Evolutionary conservation across 2,797 vertebrate genomes (phyloP).

Genomic region (Peromyscus nudipes): DNA sequence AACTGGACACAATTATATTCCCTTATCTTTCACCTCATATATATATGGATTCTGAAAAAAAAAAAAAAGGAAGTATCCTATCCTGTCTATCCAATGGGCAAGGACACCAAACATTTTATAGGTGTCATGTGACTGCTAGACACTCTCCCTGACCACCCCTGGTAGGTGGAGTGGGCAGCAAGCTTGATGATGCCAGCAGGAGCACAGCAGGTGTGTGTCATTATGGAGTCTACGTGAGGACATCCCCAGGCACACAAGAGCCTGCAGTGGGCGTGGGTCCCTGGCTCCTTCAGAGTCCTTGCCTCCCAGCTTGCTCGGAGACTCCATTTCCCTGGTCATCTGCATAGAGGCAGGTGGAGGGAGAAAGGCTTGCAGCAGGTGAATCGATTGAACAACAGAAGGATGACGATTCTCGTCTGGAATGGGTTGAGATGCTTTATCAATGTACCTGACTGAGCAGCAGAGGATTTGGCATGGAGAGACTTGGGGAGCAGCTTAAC

Average conservation of each 20-base stretch:
- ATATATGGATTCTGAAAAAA: neutral
- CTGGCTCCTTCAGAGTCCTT: conserved; percentile 7
- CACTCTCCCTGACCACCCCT: neutral
- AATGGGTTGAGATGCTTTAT: conserved; percentile 66
- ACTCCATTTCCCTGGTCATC: conserved; percentile 51
- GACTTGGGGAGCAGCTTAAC: neutral
- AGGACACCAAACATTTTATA: neutral
- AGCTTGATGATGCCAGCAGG: neutral
- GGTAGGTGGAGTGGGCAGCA: neutral
- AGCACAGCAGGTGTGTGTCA: neutral
- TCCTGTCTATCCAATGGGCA: neutral
- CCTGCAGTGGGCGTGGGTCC: neutral
- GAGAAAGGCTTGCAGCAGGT: neutral
- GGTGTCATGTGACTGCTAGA: neutral
- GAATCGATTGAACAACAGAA: conserved; percentile 25
- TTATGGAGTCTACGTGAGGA: neutral
- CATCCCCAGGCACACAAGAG: neutral
- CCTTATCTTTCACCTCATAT: neutral
- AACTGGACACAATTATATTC: neutral
- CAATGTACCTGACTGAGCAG: conserved; percentile 27
- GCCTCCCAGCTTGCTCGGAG: neutral
- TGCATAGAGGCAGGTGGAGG: neutral
- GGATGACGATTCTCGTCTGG: conserved; percentile 62
- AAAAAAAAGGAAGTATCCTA: neutral
- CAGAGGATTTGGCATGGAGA: neutral